Evolutionary conservation across 1,140 invertebrate species (phyloP).

Genomic region (Drosophila tsacasi): DNA sequence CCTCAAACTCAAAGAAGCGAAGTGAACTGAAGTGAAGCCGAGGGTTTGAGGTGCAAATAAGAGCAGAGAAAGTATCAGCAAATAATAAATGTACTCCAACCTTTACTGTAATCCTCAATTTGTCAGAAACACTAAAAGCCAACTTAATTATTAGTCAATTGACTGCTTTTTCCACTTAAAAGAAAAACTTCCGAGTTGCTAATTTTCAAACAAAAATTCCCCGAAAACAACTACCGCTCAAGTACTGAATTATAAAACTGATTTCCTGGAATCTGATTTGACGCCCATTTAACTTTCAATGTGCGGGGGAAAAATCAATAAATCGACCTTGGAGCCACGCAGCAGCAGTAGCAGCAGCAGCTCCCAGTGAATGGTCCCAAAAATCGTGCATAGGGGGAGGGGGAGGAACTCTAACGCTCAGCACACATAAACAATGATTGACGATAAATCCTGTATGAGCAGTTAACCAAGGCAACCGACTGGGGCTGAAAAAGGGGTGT

Average conservation of each 20-base stretch:
- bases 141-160: neutral
- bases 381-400: constrained; percentile 5
- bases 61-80: neutral
- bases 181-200: constrained; percentile 7
- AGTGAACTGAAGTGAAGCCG: neutral
- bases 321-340: constrained; percentile 77
- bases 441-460: constrained; percentile 60
- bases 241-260: constrained; percentile 31
- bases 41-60: constrained; percentile 3
- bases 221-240: constrained; percentile 1
- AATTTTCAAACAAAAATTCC: constrained; percentile 24
- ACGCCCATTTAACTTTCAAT: constrained; percentile 42
- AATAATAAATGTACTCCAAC: neutral
- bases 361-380: constrained; percentile 20
- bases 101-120: too few relatives aligned
- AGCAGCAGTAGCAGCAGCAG: constrained; percentile 35
- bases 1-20: neutral
- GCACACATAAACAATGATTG: constrained; percentile 60
- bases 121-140: neutral
- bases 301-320: constrained; percentile 81
- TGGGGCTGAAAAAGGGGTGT: neutral
- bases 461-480: constrained; percentile 42
- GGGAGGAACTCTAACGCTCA: constrained; percentile 21
- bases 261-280: constrained; percentile 40
- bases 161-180: neutral